Evolutionary conservation across 2,797 vertebrate genomes (phyloP).

Genomic region (Cynopterus sphinx): DNA sequence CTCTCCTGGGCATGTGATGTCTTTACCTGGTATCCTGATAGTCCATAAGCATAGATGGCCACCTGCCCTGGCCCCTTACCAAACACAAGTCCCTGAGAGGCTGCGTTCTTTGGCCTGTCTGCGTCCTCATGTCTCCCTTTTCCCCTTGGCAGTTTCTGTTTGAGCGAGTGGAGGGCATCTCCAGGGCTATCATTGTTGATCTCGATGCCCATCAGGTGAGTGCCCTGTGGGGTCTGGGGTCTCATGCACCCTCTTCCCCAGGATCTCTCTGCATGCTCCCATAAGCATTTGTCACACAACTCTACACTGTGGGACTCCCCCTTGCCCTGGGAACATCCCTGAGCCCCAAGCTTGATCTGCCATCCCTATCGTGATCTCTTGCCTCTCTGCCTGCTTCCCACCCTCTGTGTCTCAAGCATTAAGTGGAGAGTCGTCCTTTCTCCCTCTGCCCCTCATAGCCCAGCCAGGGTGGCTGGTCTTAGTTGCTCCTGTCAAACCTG

Average conservation of each 20-base stretch:
- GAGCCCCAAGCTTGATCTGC: neutral
- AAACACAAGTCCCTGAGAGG: neutral
- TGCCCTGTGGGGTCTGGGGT: neutral
- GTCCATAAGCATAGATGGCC: neutral
- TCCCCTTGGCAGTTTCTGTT: conserved; percentile 91
- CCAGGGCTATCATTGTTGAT: conserved; percentile 94
- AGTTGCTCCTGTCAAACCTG: neutral
- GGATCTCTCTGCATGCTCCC: neutral
- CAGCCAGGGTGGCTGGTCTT: neutral
- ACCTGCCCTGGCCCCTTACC: neutral
- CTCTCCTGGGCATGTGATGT: neutral
- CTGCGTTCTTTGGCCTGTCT: neutral
- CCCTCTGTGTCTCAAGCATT: neutral
- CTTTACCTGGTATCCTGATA: neutral
- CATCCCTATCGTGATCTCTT: neutral
- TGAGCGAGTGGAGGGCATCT: conserved; percentile 92
- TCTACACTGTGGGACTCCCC: neutral
- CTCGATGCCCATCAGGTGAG: conserved; percentile 98
- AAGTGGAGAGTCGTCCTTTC: neutral
- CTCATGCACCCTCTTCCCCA: neutral
- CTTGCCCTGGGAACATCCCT: neutral
- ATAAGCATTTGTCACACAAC: neutral
- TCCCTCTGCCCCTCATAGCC: neutral
- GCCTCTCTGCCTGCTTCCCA: neutral
- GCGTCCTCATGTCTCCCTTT: neutral